These are phyloP conservation scores for Clamator glandarius DNA, from an alignment of 2,797 vertebrate genomes.

Conservation along the genomic window DNA sequence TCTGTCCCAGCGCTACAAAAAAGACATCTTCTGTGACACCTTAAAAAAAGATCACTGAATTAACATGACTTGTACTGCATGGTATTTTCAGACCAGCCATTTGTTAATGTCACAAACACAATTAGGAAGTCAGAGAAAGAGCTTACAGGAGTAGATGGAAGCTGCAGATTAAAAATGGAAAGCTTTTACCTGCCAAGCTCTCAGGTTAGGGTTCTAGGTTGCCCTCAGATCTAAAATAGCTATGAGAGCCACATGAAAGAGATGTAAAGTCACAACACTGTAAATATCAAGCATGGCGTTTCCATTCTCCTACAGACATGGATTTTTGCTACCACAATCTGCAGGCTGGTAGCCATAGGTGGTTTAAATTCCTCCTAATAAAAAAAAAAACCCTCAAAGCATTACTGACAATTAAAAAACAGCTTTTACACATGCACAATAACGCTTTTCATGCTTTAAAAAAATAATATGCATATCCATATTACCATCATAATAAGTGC, in stretches of 20 bases:
- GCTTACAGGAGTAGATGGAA: slow-evolving; percentile 24
- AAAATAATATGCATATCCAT: slow-evolving; percentile 78
- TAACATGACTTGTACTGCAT: slow-evolving; percentile 8
- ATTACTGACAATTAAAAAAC: slow-evolving; percentile 77
- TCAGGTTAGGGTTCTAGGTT: slow-evolving; percentile 45
- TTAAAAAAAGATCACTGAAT: background rate
- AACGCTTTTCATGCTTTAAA: slow-evolving; percentile 62
- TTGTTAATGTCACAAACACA: slow-evolving; percentile 52
- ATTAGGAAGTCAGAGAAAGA: slow-evolving; percentile 49
- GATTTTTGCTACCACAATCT: background rate
- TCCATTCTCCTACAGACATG: background rate
- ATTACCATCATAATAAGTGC: slow-evolving; percentile 76
- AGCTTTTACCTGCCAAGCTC: slow-evolving; percentile 60
- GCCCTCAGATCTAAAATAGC: slow-evolving; percentile 1
- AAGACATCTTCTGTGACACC: slow-evolving; percentile 47
- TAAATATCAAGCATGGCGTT: background rate
- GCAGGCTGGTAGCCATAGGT: slow-evolving; percentile 47
- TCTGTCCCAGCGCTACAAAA: slow-evolving; percentile 10
- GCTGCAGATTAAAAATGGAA: slow-evolving; percentile 52
- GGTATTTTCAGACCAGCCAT: slow-evolving; percentile 45
- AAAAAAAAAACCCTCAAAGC: slow-evolving; percentile 64
- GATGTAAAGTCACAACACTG: background rate
- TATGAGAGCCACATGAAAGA: background rate
- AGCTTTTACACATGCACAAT: slow-evolving; percentile 70
- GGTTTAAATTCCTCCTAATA: slow-evolving; percentile 48